Evolutionary conservation across 2,113 vertebrate genomes (phyloP).

Genomic region (Rhynchomys soricoides): DNA sequence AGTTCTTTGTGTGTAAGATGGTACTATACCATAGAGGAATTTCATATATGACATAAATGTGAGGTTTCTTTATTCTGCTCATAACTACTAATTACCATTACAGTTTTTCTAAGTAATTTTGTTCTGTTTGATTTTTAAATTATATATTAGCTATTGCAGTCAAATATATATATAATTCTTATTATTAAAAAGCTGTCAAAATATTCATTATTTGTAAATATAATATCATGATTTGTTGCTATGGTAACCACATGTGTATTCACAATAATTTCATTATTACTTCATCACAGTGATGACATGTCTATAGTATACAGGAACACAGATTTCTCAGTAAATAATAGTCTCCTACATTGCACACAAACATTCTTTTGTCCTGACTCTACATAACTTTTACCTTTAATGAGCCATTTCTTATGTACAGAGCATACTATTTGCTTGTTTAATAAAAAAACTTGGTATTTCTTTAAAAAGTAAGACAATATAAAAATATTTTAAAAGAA

Average conservation of each 20-base stretch:
- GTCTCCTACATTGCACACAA: neutral
- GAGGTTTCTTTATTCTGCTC: constrained; percentile 26
- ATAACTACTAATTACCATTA: neutral
- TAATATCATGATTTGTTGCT: constrained; percentile 73
- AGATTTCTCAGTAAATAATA: constrained; percentile 17
- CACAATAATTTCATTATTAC: constrained; percentile 64
- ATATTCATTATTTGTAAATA: constrained; percentile 44
- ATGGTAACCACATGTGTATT: constrained; percentile 18
- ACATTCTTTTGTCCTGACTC: neutral
- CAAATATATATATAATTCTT: constrained; percentile 42
- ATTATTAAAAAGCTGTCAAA: constrained; percentile 36
- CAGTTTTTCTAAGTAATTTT: constrained; percentile 48
- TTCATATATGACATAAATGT: constrained; percentile 28
- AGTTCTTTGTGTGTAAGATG: neutral
- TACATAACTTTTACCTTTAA: neutral
- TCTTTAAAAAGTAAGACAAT: neutral
- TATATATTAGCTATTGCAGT: constrained; percentile 54
- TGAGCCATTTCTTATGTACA: constrained; percentile 32
- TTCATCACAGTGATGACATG: constrained; percentile 55
- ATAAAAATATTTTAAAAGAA: neutral
- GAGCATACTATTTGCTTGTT: neutral
- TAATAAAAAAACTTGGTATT: neutral
- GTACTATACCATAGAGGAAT: neutral
- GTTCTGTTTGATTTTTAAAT: constrained; percentile 55
- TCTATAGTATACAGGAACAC: constrained; percentile 46